phyloP scores from a whole-genome alignment of 2,797 vertebrate genomes.

The Psittacula echo region DNA sequence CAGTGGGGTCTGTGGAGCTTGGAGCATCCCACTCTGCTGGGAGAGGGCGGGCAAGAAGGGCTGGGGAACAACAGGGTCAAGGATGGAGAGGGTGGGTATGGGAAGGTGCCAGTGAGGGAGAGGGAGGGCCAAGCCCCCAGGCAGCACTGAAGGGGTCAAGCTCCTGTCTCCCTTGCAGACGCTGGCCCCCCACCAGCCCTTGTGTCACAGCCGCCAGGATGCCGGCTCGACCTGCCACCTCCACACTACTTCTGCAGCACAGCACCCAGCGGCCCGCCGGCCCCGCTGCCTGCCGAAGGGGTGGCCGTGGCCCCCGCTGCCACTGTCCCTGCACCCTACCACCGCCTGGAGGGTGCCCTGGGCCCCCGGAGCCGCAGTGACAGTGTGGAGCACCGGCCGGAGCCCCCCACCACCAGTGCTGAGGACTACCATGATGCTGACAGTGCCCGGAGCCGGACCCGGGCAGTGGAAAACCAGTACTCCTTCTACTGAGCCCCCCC shows the following conservation, averaged over 20 bases:
- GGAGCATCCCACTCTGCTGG: fast-evolving
- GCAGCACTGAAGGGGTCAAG: background rate
- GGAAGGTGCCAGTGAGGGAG: background rate
- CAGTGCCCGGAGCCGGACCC: constrained; percentile 82
- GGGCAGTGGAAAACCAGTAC: constrained; percentile 97
- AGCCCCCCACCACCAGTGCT: constrained; percentile 74
- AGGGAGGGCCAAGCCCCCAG: background rate
- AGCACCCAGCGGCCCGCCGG: constrained; percentile 61
- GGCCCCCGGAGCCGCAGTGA: constrained; percentile 87
- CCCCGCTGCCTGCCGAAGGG: constrained; percentile 72
- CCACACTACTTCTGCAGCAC: constrained; percentile 84
- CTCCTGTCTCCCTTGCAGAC: constrained; percentile 75
- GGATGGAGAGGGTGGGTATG: background rate
- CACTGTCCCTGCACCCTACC: constrained; percentile 79
- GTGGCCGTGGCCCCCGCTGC: constrained; percentile 76
- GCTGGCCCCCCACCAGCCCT: constrained; percentile 67
- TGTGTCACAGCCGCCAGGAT: constrained; percentile 77
- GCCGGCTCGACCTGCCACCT: constrained; percentile 83
- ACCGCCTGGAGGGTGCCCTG: constrained; percentile 83
- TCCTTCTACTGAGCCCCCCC: constrained; percentile 90
- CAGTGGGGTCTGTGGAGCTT: fast-evolving
- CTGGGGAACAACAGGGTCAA: background rate
- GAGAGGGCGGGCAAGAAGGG: background rate
- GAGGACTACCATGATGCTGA: constrained; percentile 92
- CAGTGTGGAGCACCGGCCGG: constrained; percentile 90